Base-by-base conservation (phyloP, 2,888 invertebrate species). In the Erebia palarica region DNA sequence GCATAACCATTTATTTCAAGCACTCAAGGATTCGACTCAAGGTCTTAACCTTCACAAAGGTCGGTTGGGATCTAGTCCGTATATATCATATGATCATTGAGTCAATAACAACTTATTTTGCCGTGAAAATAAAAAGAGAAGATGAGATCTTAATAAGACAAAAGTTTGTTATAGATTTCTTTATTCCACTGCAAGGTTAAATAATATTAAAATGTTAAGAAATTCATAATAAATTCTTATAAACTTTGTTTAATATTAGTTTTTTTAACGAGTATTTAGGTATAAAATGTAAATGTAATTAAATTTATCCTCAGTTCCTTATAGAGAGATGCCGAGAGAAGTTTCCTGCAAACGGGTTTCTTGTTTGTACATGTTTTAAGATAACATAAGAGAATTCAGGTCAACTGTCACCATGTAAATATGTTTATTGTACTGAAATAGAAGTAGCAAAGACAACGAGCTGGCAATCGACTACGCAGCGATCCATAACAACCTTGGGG, bases 391-490 rank as follows among this genome's bases (percentile, higher is more conserved):
- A 47, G 13, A 61, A 63, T 21, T 21, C 11, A 63, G 21, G 47
- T 63, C 63, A 63, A 8, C 3, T 14, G 21, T 49, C 21, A 1
- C 11, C 7, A 44, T 61, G 61, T 18, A 44, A 18, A 44, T 11
- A 18, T 47, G 47, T n/a, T 42, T 53, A 53, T 63, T 63, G n/a
- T 8, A 53, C 65, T 36, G 51, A 53, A 36, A 36, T 64, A 51
- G 42, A 63, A 64, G 64, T 47, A 65, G 10, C 27, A 57, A 49
- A 69, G 69, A 66, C 69, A 73, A 70, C 65, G 27, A 65, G 60
- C 61, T 65, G 60, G 59, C 65, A 53, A 63, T 71, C 64, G 66
- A 65, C 59, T 70, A 55, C 70, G 68, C 70, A 70, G 69, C 63
- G 70, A 72, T 53, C 66, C 55, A 57, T 67, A 59, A 67, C 59